Evolutionary conservation across 2,797 vertebrate genomes (phyloP).

Genomic region (Enteromius afrohamiltoni): DNA sequence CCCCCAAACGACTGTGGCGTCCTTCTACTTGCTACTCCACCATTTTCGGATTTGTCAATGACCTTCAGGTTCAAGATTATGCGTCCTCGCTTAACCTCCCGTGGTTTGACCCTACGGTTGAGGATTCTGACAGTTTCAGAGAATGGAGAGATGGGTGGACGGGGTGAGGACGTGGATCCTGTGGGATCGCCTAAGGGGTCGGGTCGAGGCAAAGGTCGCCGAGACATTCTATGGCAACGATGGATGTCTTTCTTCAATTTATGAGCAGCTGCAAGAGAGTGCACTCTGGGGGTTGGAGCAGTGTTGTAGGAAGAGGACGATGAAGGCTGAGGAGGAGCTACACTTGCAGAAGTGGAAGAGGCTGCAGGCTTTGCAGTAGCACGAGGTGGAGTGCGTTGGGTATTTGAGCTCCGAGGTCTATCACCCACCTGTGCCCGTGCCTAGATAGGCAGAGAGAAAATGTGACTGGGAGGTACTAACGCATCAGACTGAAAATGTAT

Average conservation of each 20-base stretch:
- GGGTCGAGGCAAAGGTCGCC: conserved; percentile 88
- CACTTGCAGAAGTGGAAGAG: conserved; percentile 62
- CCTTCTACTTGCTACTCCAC: conserved; percentile 60
- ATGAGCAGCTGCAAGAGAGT: conserved; percentile 91
- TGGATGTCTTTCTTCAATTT: conserved; percentile 98
- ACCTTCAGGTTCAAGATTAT: conserved; percentile 98
- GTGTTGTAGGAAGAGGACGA: conserved; percentile 64
- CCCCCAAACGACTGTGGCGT: conserved; percentile 68
- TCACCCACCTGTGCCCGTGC: conserved; percentile 85
- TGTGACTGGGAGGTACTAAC: not conserved
- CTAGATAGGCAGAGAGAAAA: conserved; percentile 67
- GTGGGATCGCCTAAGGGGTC: conserved; percentile 78
- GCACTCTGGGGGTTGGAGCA: conserved; percentile 87
- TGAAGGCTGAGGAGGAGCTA: conserved; percentile 57
- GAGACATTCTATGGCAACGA: conserved; percentile 95
- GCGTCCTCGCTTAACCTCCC: conserved; percentile 92
- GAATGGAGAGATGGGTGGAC: conserved; percentile 90
- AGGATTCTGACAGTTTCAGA: conserved; percentile 97
- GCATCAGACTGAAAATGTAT: not conserved
- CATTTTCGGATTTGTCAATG: conserved; percentile 86
- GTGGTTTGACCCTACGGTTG: conserved; percentile 94
- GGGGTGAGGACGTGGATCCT: conserved; percentile 70
- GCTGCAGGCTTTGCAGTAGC: conserved; percentile 71
- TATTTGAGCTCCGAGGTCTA: conserved; percentile 77
- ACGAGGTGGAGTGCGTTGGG: conserved; percentile 75